A percentile compares a stretch with the other conserved stretches of the same genome.
Evolutionary conservation across 2,113 vertebrate species (phyloP).

Genomic region (Scomber scombrus): DNA sequence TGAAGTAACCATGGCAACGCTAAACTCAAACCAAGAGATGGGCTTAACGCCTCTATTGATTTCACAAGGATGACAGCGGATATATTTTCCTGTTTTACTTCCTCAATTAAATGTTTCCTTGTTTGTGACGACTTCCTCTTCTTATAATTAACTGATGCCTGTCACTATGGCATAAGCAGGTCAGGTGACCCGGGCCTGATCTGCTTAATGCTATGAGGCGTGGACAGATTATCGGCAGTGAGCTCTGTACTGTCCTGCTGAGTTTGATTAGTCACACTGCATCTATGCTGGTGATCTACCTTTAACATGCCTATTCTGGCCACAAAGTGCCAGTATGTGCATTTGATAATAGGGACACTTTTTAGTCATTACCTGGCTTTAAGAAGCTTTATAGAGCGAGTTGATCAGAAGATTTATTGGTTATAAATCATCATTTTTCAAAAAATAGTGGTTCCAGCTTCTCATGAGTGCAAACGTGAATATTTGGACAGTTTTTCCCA

Average conservation of each 20-base stretch:
- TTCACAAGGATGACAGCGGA: neutral
- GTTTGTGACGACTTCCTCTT: neutral
- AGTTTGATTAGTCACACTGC: constrained; percentile 6
- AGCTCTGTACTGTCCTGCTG: constrained; percentile 1
- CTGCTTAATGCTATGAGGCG: constrained; percentile 42
- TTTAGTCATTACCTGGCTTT: neutral
- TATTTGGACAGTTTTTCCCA: too few relatives aligned
- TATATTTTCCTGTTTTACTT: constrained; percentile 2
- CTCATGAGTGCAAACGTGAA: too few relatives aligned
- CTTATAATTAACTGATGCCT: neutral
- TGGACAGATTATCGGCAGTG: constrained; percentile 29
- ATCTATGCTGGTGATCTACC: constrained; percentile 15
- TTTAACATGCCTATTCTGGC: neutral
- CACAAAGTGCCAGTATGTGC: too few relatives aligned
- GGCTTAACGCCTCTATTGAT: neutral
- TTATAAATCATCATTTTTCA: too few relatives aligned
- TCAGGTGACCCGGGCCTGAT: constrained; percentile 48
- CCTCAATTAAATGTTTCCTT: constrained; percentile 4
- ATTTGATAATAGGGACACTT: neutral
- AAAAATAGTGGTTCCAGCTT: too few relatives aligned
- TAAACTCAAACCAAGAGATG: neutral
- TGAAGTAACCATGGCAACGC: constrained; percentile 34
- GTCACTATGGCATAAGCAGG: neutral
- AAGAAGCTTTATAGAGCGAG: too few relatives aligned
- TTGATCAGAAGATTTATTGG: too few relatives aligned